Base-by-base conservation (phyloP, 2,888 invertebrate genomes). In the Laspeyria flexula region DNA sequence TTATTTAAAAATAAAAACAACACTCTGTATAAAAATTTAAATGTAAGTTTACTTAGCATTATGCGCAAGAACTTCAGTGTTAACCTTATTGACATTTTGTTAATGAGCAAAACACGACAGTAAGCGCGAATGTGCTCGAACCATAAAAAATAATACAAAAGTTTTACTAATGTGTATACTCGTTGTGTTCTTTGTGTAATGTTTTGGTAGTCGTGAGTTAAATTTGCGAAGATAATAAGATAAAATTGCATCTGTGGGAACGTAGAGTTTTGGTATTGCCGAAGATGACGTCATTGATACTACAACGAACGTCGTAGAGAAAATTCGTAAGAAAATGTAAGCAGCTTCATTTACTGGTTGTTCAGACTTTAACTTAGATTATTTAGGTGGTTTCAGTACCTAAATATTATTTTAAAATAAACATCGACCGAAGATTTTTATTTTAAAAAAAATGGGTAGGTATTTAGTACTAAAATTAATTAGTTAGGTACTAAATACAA, bases 81-180 rank as follows among this genome's bases (percentile, higher is more conserved):
- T 75, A 70, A 77, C 75, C 76, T 64, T 57, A 47, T 29, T 58
- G 69, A 76, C 79, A 71, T 75, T 25, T 31, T 71, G 60, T 51
- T 71, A 75, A 79, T 71, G 72, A 71, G 52, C 43, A 62, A 67
- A 67, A 49, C 56, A 60, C 39, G 51, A 52, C 48, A 57, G 62
- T 50, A 48, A 56, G 55, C 53, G 65, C 54, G 50, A 49, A 49
- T 27, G 21, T 38, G 21, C 12, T 21, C 6, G 3, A 49, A 46
- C 9, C 43, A 3, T 18, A 44, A 48, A 55, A 57, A 43, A 43
- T 15, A 15, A 4, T 1, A 50, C 13, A 39, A 50, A 43, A 43
- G 11, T n/a, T n/a, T n/a, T 10, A 7, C 12, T 10, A 30, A 16
- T 21, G 13, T 31, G 10, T 9, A 12, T 33, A 18, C 11, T 27